phyloP scores from a whole-genome alignment of 2,888 invertebrate genomes.

The Drosophila kuntzei region DNA sequence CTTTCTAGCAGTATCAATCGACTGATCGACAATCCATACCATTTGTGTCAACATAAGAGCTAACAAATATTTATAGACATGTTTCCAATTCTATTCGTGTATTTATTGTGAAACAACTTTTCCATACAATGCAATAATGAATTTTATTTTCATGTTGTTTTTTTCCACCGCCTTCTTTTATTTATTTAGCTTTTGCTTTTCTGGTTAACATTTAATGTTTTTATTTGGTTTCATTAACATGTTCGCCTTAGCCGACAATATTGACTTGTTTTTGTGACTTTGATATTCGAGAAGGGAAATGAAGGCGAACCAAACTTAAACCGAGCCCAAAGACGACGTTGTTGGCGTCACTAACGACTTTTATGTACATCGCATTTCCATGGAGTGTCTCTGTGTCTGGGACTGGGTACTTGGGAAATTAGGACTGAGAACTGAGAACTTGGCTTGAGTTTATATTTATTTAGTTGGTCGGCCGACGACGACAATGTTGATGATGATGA shows the following conservation, averaged over 20 bases:
- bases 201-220: conserved; percentile 66
- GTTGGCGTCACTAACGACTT: conserved; percentile 27
- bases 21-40: conserved; percentile 53
- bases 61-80: conserved; percentile 73
- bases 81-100: conserved; percentile 59
- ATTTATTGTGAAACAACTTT: conserved; percentile 68
- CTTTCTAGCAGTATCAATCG: conserved; percentile 25
- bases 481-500: conserved; percentile 50
- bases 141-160: conserved; percentile 28
- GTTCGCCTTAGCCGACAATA: conserved; percentile 49
- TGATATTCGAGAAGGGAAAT: conserved; percentile 37
- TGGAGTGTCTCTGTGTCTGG: conserved; percentile 18
- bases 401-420: background rate
- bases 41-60: conserved; percentile 73
- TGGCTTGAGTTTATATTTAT: conserved; percentile 61
- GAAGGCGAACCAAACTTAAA: conserved; percentile 10
- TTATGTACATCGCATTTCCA: conserved; percentile 25
- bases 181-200: conserved; percentile 34
- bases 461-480: conserved; percentile 58
- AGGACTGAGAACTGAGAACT: conserved; percentile 5
- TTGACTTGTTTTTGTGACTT: conserved; percentile 61
- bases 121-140: conserved; percentile 57
- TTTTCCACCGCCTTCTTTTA: conserved; percentile 6
- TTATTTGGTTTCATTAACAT: conserved; percentile 74
- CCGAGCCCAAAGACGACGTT: conserved; percentile 17